Percentiles rank a stretch among this genome's conserved stretches.
These are phyloP conservation scores for Tyria jacobaeae DNA, from an alignment of 2,888 invertebrate species.

Conservation along the genomic window DNA sequence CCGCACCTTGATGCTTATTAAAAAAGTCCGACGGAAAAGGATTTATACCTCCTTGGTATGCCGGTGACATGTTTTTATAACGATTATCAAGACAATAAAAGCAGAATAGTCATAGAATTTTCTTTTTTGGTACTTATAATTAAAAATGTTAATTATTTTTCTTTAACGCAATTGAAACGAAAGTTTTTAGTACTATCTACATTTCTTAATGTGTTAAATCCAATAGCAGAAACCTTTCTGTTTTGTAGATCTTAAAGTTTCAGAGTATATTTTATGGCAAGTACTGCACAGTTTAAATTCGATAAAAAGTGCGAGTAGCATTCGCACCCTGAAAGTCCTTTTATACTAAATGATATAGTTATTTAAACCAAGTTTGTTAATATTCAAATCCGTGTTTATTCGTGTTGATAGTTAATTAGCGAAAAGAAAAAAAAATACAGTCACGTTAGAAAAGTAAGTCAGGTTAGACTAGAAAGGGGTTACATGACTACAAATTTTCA, in stretches of 20 bases:
- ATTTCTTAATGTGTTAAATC: not conserved
- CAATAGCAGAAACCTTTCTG: not conserved
- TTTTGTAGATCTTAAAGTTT: not conserved
- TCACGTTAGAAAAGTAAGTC: too few relatives aligned
- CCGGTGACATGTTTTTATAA: slow-evolving; percentile 42
- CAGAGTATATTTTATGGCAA: not conserved
- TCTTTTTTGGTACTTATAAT: not conserved
- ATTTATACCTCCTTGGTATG: slow-evolving; percentile 52
- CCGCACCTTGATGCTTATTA: slow-evolving; percentile 63
- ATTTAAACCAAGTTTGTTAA: too few relatives aligned
- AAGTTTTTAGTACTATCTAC: not conserved
- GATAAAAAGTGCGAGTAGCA: too few relatives aligned
- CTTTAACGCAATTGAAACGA: not conserved
- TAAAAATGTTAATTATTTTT: not conserved
- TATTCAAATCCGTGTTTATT: too few relatives aligned
- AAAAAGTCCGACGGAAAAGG: slow-evolving; percentile 57
- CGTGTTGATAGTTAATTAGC: too few relatives aligned
- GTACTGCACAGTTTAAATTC: too few relatives aligned
- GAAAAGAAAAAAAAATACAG: too few relatives aligned
- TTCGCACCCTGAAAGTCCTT: not conserved
- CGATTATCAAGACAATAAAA: slow-evolving; percentile 25
- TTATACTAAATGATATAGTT: too few relatives aligned
- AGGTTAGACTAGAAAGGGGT: too few relatives aligned
- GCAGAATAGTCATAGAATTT: not conserved
- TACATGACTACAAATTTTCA: too few relatives aligned